Conservation (phyloP, 2,888 invertebrate species). For the Spodoptera exigua region DNA sequence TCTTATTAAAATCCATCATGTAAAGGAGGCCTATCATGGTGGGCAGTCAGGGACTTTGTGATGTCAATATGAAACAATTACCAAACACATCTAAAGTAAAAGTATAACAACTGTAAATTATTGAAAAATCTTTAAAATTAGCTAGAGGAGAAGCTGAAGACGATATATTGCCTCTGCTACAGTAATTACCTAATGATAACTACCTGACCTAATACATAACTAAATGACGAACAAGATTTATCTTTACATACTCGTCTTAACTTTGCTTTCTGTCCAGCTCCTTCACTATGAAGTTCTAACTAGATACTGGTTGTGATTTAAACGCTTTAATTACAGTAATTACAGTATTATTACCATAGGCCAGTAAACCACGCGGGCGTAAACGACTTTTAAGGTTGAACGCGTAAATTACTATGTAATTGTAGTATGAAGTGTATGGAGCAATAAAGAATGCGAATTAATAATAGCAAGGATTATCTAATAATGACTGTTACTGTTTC, state of each 20-base stretch:
- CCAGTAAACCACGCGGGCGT: slow-evolving; percentile 39
- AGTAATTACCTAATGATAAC: no score
- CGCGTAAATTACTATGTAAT: slow-evolving; percentile 47
- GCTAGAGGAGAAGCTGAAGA: no score
- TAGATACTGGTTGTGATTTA: slow-evolving; percentile 46
- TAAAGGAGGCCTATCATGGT: no score
- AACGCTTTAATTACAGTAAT: slow-evolving; percentile 54
- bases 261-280: slow-evolving; percentile 18
- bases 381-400: slow-evolving; percentile 39
- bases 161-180: no score
- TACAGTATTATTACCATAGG: slow-evolving; percentile 49
- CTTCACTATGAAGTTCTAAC: slow-evolving; percentile 15
- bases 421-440: slow-evolving; percentile 35
- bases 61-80: no score
- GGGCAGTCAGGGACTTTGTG: no score
- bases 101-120: no score
- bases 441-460: slow-evolving; percentile 27
- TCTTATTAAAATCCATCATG: no score
- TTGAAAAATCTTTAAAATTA: no score
- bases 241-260: not conserved
- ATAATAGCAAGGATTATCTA: slow-evolving; percentile 23
- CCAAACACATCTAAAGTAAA: no score
- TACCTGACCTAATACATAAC: no score
- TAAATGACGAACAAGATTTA: no score
- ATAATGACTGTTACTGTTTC: slow-evolving; percentile 21